Evolutionary conservation across 2,888 invertebrate genomes (phyloP).

Genomic region (Charanyca ferruginea): DNA sequence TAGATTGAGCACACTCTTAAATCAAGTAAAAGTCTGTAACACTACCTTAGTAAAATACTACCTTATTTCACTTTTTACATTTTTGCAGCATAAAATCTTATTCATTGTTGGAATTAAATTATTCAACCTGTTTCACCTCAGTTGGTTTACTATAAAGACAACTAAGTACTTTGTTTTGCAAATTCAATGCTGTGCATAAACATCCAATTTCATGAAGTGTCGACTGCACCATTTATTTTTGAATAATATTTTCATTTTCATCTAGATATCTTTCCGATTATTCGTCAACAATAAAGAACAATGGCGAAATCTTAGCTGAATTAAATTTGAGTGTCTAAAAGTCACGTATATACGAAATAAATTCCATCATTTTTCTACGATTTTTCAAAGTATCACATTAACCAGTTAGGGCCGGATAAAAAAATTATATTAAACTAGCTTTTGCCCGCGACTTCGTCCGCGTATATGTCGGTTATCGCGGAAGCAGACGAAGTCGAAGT

Average conservation of each 20-base stretch:
- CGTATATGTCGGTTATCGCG: too few relatives aligned
- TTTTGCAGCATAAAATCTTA: neutral
- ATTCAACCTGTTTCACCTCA: slow-evolving; percentile 19
- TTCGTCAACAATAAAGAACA: too few relatives aligned
- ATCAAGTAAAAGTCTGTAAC: slow-evolving; percentile 10
- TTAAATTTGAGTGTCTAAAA: too few relatives aligned
- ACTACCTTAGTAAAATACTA: neutral
- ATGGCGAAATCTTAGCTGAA: too few relatives aligned
- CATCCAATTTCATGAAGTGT: slow-evolving; percentile 1
- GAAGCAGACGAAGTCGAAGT: too few relatives aligned
- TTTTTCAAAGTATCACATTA: too few relatives aligned
- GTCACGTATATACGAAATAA: too few relatives aligned
- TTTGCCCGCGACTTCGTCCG: too few relatives aligned
- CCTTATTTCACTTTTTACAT: neutral
- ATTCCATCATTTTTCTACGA: too few relatives aligned
- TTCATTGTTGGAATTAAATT: slow-evolving; percentile 1
- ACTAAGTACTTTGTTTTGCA: slow-evolving; percentile 11
- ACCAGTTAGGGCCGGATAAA: too few relatives aligned
- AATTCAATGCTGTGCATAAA: slow-evolving; percentile 11
- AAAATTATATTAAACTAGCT: too few relatives aligned
- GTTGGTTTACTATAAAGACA: slow-evolving; percentile 25
- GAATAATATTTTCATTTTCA: neutral
- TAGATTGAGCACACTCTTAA: slow-evolving; percentile 6
- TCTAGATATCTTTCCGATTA: neutral
- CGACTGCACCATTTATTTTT: neutral